Conservation (phyloP, 2,797 vertebrate species). For the Adelosebastes latens region DNA sequence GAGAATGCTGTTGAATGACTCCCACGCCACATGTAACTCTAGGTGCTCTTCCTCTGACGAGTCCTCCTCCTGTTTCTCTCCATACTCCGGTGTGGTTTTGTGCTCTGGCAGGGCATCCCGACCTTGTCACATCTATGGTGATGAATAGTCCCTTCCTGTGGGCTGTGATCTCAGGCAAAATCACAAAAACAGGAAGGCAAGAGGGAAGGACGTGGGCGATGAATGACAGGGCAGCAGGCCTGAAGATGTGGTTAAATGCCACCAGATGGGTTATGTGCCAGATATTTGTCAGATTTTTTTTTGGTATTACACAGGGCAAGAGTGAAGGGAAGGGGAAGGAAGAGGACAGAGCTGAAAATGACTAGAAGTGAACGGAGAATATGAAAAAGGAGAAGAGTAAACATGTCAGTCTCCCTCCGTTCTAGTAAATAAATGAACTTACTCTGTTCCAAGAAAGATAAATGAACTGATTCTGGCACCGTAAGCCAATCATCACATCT, state of each 20-base stretch:
- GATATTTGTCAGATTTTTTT: slow-evolving; percentile 13
- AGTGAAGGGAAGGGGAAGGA: neutral
- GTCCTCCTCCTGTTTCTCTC: neutral
- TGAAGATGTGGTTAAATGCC: neutral
- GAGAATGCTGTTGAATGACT: slow-evolving; percentile 8
- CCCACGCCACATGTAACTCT: neutral
- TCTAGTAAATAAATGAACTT: neutral
- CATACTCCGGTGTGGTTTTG: neutral
- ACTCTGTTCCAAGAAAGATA: neutral
- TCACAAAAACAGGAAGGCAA: slow-evolving; percentile 14
- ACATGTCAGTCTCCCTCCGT: neutral
- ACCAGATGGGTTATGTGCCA: slow-evolving; percentile 1
- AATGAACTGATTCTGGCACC: neutral
- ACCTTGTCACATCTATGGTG: slow-evolving; percentile 20
- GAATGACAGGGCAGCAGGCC: neutral
- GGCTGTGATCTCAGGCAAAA: slow-evolving; percentile 18
- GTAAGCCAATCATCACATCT: neutral
- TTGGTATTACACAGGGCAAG: neutral
- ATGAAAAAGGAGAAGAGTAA: neutral
- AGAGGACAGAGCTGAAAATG: neutral
- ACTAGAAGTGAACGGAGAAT: neutral
- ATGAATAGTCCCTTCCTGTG: slow-evolving; percentile 10
- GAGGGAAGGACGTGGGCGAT: neutral
- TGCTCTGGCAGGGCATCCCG: neutral
- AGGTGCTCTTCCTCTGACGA: neutral